A percentile compares a stretch with the other conserved stretches of the same genome.
These are phyloP conservation scores for Zapus hudsonius DNA, from an alignment of 2,113 vertebrate species.

Conservation along the genomic window DNA sequence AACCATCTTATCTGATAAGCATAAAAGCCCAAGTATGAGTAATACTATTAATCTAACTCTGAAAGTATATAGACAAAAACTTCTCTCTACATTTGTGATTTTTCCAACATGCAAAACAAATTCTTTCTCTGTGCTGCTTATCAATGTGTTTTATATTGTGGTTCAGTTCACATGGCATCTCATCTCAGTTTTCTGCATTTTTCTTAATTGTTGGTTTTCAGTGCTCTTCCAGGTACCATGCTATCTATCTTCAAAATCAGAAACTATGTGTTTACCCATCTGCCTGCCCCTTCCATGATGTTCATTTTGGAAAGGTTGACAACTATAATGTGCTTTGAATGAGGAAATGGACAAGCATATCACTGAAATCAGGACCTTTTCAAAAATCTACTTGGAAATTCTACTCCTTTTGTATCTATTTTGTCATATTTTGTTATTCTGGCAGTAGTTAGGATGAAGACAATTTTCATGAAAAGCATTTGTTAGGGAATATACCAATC, in stretches of 20 bases:
- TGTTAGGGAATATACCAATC: conserved; percentile 74
- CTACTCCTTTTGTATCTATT: conserved; percentile 52
- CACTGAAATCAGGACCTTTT: conserved; percentile 67
- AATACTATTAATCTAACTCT: background rate
- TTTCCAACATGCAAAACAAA: background rate
- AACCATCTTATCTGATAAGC: background rate
- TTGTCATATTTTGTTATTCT: conserved; percentile 62
- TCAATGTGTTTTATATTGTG: conserved; percentile 22
- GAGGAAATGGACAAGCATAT: background rate
- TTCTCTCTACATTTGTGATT: background rate
- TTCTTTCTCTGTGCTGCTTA: background rate
- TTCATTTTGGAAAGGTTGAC: conserved; percentile 43
- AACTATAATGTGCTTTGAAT: conserved; percentile 54
- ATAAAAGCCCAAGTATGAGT: background rate
- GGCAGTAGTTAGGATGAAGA: conserved; percentile 52
- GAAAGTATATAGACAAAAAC: conserved; percentile 2
- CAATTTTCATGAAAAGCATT: conserved; percentile 72
- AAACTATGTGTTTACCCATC: conserved; percentile 8
- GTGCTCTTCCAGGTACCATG: conserved; percentile 34
- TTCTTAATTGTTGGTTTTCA: conserved; percentile 57
- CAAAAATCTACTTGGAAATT: conserved; percentile 49
- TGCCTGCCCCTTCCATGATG: background rate
- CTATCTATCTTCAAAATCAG: conserved; percentile 37
- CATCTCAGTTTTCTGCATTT: conserved; percentile 45
- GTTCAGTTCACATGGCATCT: background rate